Conservation (phyloP, 64 coral and sea anemone species). For the Platygyra sinensis region DNA sequence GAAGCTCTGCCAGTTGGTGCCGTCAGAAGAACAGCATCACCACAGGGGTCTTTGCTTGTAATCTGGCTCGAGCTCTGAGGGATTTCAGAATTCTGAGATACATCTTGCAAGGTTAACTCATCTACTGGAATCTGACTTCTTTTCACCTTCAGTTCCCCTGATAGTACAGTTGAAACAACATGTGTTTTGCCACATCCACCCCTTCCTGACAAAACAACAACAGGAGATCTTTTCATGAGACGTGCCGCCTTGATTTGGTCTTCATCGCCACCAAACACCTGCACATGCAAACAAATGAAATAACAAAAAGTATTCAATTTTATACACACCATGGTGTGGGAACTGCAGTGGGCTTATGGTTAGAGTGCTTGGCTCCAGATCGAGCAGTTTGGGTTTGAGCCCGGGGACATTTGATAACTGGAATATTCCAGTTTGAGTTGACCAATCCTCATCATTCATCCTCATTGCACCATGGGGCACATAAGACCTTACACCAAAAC, state of each 20-base stretch:
- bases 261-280: slow-evolving; percentile 62
- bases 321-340: no score
- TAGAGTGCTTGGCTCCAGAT: no score
- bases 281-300: background rate
- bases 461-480: no score
- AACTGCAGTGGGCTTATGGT: no score
- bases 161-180: slow-evolving; percentile 53
- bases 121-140: background rate
- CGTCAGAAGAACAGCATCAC: slow-evolving; percentile 49
- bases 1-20: slow-evolving; percentile 75
- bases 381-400: no score
- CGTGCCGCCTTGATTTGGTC: slow-evolving; percentile 54
- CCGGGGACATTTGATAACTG: no score
- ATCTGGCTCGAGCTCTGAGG: background rate
- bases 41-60: slow-evolving; percentile 1
- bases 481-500: no score
- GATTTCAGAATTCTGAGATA: background rate
- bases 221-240: slow-evolving; percentile 43
- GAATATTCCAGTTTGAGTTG: no score
- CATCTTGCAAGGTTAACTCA: background rate
- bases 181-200: slow-evolving; percentile 71
- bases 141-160: background rate
- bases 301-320: no score
- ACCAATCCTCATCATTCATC: no score
- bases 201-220: slow-evolving; percentile 65